Evolutionary conservation across 2,888 invertebrate genomes (phyloP), one percentile per base, ranked within the genome.

Genomic region (Dascillus cervinus): DNA sequence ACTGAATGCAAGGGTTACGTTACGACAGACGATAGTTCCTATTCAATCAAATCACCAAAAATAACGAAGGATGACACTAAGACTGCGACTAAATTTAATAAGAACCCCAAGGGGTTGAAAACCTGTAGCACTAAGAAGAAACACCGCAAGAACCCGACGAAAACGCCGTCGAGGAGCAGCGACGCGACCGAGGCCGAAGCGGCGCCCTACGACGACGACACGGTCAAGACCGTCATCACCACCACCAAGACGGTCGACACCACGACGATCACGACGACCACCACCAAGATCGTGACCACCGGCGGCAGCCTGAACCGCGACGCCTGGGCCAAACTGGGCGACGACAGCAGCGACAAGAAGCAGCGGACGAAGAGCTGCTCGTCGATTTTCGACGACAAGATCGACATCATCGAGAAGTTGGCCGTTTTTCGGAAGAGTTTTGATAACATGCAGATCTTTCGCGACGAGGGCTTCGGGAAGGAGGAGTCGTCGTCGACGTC

Each of bases 11-110:
- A 46, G 29, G 56, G 56, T 27, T 60, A 60, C 39, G 51, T 55
- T 22, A 56, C 70, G 11, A 64, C 71, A 43, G 71, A 70, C 53
- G 70, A 71, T 49, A 69, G 69, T 51, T 63, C 65, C 34, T 65
- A 69, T 49, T 8, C 17, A 24, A 15, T 12, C 22, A 22, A 17
- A 30, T n/a, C n/a, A n/a, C n/a, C n/a, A n/a, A n/a, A n/a, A n/a
- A n/a, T n/a, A n/a, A n/a, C n/a, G n/a, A n/a, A n/a, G n/a, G n/a
- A n/a, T n/a, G n/a, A n/a, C n/a, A n/a, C n/a, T n/a, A n/a, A n/a
- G n/a, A n/a, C n/a, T n/a, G n/a, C n/a, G n/a, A n/a, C n/a, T n/a
- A n/a, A n/a, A n/a, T n/a, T n/a, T n/a, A n/a, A n/a, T n/a, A n/a
- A n/a, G n/a, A n/a, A n/a, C n/a, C n/a, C n/a, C n/a, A n/a, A n/a